phyloP scores from a whole-genome alignment of 2,113 vertebrate genomes.

The Tragelaphus buxtoni region DNA sequence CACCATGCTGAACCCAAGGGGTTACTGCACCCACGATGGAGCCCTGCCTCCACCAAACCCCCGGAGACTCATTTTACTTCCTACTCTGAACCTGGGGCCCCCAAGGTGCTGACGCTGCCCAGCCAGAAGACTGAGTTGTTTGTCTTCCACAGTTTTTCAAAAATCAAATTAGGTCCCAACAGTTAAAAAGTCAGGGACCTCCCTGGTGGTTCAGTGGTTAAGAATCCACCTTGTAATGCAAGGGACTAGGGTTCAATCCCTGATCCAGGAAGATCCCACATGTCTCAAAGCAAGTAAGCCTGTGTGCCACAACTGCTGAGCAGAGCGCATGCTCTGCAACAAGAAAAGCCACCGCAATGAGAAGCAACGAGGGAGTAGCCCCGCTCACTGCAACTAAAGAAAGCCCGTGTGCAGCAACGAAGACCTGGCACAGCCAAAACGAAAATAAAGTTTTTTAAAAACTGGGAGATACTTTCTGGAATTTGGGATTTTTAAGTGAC shows the following conservation, averaged over 20 bases:
- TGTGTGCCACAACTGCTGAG: background rate
- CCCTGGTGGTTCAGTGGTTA: background rate
- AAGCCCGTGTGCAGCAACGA: background rate
- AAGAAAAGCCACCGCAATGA: background rate
- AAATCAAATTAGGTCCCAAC: background rate
- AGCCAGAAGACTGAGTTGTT: fast-evolving
- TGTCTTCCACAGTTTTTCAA: background rate
- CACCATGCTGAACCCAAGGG: fast-evolving
- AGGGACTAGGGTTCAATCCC: background rate
- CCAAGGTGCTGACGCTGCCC: fast-evolving
- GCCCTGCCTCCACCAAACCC: background rate
- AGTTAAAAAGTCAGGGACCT: background rate
- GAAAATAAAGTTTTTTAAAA: background rate
- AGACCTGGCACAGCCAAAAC: background rate
- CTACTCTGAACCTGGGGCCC: background rate
- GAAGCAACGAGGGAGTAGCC: background rate
- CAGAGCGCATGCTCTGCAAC: background rate
- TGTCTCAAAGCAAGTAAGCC: background rate
- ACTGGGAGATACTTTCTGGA: too few species aligned
- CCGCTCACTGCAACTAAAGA: background rate
- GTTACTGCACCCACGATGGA: background rate
- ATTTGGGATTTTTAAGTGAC: background rate
- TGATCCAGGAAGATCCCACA: background rate
- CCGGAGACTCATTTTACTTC: background rate
- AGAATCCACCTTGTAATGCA: background rate